phyloP scores from a whole-genome alignment of 2,113 vertebrate genomes.

The Lophius piscatorius region DNA sequence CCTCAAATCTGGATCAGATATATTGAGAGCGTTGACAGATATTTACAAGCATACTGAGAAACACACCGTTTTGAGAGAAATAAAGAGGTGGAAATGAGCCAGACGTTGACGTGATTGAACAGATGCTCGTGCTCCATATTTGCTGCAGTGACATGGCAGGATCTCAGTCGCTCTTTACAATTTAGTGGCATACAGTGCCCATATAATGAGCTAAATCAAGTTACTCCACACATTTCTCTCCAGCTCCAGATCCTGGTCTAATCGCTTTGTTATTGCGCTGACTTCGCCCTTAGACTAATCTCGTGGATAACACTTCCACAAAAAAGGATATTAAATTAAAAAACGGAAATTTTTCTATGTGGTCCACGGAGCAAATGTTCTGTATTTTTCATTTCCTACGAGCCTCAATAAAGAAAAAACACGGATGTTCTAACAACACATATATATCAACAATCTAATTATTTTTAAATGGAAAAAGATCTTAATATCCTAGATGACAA shows the following conservation, averaged over 20 bases:
- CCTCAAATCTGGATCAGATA: slow-evolving; percentile 15
- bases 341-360: slow-evolving; percentile 2
- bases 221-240: slow-evolving; percentile 28
- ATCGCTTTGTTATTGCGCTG: not conserved
- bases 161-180: slow-evolving; percentile 12
- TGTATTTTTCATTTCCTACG: slow-evolving; percentile 17
- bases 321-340: slow-evolving; percentile 3
- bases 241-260: slow-evolving; percentile 20
- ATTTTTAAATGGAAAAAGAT: slow-evolving; percentile 24
- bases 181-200: not conserved
- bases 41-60: slow-evolving; percentile 2
- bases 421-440: slow-evolving; percentile 27
- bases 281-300: slow-evolving; percentile 5
- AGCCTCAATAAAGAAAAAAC: slow-evolving; percentile 17
- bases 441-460: slow-evolving; percentile 26
- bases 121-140: slow-evolving; percentile 39
- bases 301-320: slow-evolving; percentile 2
- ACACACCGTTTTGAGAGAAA: slow-evolving; percentile 13
- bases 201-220: slow-evolving; percentile 4
- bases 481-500: slow-evolving; percentile 15
- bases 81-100: slow-evolving; percentile 4
- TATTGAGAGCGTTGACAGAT: slow-evolving; percentile 10
- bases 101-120: slow-evolving; percentile 34
- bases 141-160: slow-evolving; percentile 17
- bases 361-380: slow-evolving; percentile 17